Evolutionary conservation across 2,888 invertebrate species (phyloP).

Genomic region (Campoletis raptor): DNA sequence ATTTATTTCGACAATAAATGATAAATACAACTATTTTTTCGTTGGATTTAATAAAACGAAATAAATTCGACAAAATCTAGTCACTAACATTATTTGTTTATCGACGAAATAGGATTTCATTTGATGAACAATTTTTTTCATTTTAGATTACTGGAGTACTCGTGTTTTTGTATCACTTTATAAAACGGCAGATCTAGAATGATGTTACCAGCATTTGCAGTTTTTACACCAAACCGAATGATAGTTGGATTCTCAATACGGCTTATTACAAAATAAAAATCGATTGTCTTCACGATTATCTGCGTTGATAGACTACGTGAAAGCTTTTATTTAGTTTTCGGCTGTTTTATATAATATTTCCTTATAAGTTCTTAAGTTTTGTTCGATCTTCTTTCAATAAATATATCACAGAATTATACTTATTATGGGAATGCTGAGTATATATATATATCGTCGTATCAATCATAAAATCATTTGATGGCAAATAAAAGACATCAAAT

Average conservation of each 20-base stretch:
- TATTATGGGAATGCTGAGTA: neutral
- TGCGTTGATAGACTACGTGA: neutral
- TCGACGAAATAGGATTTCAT: too few relatives aligned
- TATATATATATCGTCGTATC: neutral
- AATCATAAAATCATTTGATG: neutral
- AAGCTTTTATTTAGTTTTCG: too few relatives aligned
- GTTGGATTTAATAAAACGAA: too few relatives aligned
- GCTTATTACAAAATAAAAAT: neutral
- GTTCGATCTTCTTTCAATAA: neutral
- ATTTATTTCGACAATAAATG: too few relatives aligned
- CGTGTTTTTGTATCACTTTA: neutral
- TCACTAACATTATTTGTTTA: too few relatives aligned
- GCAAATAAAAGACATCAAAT: slow-evolving; percentile 17
- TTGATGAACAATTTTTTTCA: too few relatives aligned
- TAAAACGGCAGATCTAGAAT: neutral
- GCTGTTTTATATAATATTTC: neutral
- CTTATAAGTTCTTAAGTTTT: neutral
- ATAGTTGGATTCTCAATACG: neutral
- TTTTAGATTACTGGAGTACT: too few relatives aligned
- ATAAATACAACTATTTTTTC: too few relatives aligned
- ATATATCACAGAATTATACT: neutral
- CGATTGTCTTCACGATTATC: neutral
- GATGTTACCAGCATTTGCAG: neutral
- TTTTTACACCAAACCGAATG: neutral
- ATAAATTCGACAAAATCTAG: too few relatives aligned